Percentiles rank a stretch among this genome's conserved stretches.
Conservation (phyloP, 2,113 vertebrate genomes). For the Cinclus cinclus region DNA sequence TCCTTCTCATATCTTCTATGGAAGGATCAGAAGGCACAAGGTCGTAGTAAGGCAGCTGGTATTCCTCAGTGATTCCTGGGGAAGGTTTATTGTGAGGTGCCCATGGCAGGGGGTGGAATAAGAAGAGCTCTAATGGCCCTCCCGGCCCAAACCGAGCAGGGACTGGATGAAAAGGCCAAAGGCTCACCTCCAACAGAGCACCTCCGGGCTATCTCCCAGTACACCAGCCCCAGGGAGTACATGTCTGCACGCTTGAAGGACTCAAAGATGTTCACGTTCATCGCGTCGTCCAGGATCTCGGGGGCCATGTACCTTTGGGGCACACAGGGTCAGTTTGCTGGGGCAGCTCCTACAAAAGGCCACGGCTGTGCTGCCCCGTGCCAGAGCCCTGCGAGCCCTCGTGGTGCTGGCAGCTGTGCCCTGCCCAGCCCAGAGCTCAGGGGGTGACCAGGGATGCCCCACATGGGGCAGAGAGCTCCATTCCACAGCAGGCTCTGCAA, state of each 20-base stretch:
- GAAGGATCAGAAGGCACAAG: conserved; percentile 97
- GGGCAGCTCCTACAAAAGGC: rapidly evolving
- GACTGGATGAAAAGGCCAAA: not conserved
- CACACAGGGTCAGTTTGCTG: not conserved
- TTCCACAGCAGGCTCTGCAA: rapidly evolving
- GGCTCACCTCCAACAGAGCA: conserved; percentile 87
- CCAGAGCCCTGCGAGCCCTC: rapidly evolving
- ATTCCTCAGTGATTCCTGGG: conserved; percentile 90
- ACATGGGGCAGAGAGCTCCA: rapidly evolving
- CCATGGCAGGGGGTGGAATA: rapidly evolving
- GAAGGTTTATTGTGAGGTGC: not conserved
- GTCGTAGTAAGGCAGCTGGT: conserved; percentile 96
- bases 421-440: not conserved
- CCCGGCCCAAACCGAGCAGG: rapidly evolving
- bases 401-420: not conserved
- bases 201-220: conserved; percentile 94
- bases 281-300: conserved; percentile 92
- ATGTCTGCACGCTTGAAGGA: conserved; percentile 96
- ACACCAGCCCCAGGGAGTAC: conserved; percentile 92
- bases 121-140: not conserved
- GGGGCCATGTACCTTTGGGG: conserved; percentile 95
- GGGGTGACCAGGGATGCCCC: too few relatives aligned
- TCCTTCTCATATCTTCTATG: conserved; percentile 92
- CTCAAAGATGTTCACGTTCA: conserved; percentile 91
- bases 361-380: rapidly evolving